Base-by-base conservation (phyloP, 1,140 invertebrate genomes). In the Cydia fagiglandana region DNA sequence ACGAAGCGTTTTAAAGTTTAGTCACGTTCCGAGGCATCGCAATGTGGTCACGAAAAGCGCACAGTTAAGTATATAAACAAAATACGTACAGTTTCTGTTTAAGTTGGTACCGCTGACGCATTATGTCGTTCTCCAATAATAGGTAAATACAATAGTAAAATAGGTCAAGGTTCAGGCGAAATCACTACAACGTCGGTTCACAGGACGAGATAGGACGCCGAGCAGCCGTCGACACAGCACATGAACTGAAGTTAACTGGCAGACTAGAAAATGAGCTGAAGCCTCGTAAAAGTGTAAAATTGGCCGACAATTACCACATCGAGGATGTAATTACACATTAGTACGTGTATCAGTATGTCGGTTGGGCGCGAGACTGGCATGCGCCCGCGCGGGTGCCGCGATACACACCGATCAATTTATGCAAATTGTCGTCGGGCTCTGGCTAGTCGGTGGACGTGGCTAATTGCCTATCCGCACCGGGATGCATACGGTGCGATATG, bases 61-160 rank as follows among this genome's bases (percentile, higher is more conserved):
- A 61, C n/a, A 7, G 45, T 68, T n/a, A 64, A 20, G 17, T 64
- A 64, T 24, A 75, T 70, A 73, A 82, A 77, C 38, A 74, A 81
- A 47, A 87, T 91, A 91, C 89, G 78, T 91, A 92, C 91, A 84
- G 86, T 83, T 86, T 87, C 79, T 92, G 91, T 82, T 92, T 91
- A 80, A 92, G 84, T 84, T 92, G 91, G 84, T 92, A 92, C 81
- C 91, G 83, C 81, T 92, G 90, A 81, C 89, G 89, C 91, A 92
- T 92, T 76, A 66, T 88, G 78, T 56, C 38, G 73, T 61, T 17
- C 45, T 77, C 76, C 76, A 73, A 78, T 78, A 79, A 41, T 41
- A 41, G 73, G 76, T 75, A 78, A 78, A 79, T 76, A 74, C 81
- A 79, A 79, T 75, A 76, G 17, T n/a, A 38, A 70, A 41, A 70